Evolutionary conservation across 1,140 invertebrate genomes (phyloP).

Genomic region (Drosophila yakuba): DNA sequence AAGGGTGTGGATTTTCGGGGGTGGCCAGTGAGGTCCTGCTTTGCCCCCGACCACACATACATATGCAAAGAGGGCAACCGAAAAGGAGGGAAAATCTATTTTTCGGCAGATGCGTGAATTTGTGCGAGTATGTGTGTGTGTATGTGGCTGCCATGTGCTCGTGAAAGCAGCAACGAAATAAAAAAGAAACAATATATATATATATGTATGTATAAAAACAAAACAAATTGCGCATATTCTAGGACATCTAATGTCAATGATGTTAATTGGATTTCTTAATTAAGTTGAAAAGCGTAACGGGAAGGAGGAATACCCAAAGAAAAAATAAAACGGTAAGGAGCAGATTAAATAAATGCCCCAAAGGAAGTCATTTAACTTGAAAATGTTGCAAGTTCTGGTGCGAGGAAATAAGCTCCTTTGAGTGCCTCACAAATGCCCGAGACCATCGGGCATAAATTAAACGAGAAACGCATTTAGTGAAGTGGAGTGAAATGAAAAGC

Average conservation of each 20-base stretch:
- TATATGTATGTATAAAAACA: conserved; percentile 40
- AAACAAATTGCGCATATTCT: conserved; percentile 77
- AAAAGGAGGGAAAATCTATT: conserved; percentile 37
- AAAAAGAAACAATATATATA: conserved; percentile 1
- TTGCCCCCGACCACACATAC: conserved; percentile 3
- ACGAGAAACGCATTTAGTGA: background rate
- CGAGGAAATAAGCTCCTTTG: background rate
- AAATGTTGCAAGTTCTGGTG: background rate
- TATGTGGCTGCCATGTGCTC: conserved; percentile 13
- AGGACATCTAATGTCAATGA: conserved; percentile 76
- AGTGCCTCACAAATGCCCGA: background rate
- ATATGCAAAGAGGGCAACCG: conserved; percentile 23
- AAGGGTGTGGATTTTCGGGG: conserved; percentile 35
- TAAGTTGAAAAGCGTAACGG: conserved; percentile 66
- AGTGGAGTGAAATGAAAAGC: background rate
- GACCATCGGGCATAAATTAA: background rate
- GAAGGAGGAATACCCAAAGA: conserved; percentile 3
- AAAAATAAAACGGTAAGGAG: conserved; percentile 9
- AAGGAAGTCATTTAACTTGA: conserved; percentile 10
- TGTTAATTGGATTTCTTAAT: conserved; percentile 83
- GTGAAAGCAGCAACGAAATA: conserved; percentile 29
- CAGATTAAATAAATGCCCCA: conserved; percentile 10
- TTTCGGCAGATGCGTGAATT: conserved; percentile 43
- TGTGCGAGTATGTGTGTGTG: conserved; percentile 1
- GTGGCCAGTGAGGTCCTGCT: conserved; percentile 25